Percentiles rank a stretch among this genome's conserved stretches.
These are phyloP conservation scores for Lydus trimaculatus DNA, from an alignment of 2,888 invertebrate species.

Conservation along the genomic window DNA sequence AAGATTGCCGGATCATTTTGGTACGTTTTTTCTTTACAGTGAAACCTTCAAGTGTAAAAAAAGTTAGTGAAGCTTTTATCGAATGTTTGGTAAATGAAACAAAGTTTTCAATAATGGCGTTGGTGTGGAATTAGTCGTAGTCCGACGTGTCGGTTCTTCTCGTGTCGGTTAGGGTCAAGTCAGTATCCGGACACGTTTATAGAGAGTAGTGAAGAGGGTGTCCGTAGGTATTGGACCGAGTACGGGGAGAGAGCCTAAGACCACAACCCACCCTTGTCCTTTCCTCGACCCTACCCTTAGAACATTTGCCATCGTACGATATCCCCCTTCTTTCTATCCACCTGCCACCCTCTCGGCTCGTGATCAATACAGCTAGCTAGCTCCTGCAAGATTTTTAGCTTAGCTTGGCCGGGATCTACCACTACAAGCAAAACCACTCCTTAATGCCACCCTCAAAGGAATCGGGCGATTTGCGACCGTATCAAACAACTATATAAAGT, in stretches of 20 bases:
- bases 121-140: constrained; percentile 24
- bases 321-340: constrained; percentile 33
- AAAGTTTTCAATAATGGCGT: constrained; percentile 22
- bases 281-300: constrained; percentile 59
- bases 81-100: neutral
- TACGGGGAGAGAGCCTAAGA: constrained; percentile 54
- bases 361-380: constrained; percentile 62
- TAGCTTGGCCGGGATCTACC: constrained; percentile 59
- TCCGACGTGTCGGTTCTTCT: constrained; percentile 37
- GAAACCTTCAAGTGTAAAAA: neutral
- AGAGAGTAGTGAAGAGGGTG: constrained; percentile 46
- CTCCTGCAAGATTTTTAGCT: constrained; percentile 63
- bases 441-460: constrained; percentile 57
- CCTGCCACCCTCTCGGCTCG: constrained; percentile 48
- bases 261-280: constrained; percentile 61
- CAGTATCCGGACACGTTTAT: constrained; percentile 40
- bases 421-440: constrained; percentile 58
- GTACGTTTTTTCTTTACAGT: too few relatives aligned
- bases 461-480: constrained; percentile 50
- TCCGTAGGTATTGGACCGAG: constrained; percentile 50
- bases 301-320: constrained; percentile 39
- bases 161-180: constrained; percentile 47
- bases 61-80: neutral
- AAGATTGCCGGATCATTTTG: too few relatives aligned
- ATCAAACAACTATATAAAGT: constrained; percentile 39